Evolutionary conservation across 2,797 vertebrate genomes (phyloP).

Genomic region (Oceanodroma leucorhoa): DNA sequence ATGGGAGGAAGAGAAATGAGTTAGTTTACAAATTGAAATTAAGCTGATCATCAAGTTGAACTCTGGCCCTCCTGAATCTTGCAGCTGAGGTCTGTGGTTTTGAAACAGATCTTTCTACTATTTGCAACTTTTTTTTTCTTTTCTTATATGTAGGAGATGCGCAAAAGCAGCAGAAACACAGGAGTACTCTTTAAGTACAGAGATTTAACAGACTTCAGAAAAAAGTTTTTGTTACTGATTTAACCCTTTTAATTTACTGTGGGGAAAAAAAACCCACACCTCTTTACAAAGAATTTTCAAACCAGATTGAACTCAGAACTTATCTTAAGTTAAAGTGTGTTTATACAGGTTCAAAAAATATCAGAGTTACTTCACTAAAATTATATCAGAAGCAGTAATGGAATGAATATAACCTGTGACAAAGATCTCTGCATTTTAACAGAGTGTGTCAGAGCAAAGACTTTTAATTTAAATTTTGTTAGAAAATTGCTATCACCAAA

Average conservation of each 20-base stretch:
- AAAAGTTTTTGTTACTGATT: not conserved
- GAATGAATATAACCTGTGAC: not conserved
- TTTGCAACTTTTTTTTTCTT: not conserved
- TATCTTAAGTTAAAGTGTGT: not conserved
- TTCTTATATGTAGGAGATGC: not conserved
- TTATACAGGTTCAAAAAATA: not conserved
- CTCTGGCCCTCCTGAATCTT: not conserved
- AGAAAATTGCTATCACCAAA: not conserved
- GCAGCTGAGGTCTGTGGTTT: not conserved
- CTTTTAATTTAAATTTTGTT: not conserved
- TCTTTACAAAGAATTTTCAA: not conserved
- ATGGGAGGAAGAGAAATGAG: not conserved
- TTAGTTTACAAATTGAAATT: not conserved
- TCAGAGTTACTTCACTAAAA: not conserved
- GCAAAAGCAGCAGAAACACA: not conserved
- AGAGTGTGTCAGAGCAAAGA: not conserved
- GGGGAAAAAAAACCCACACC: too few relatives aligned
- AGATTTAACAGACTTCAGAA: not conserved
- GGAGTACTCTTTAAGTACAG: not conserved
- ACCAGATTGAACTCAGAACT: not conserved
- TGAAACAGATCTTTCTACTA: not conserved
- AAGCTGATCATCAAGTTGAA: not conserved
- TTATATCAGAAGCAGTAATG: not conserved
- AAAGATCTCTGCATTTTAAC: not conserved
- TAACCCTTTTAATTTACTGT: not conserved